A percentile compares a stretch with the other conserved stretches of the same genome.
Conservation (phyloP, 2,888 invertebrate species). For the Trissolcus brochymenae region DNA sequence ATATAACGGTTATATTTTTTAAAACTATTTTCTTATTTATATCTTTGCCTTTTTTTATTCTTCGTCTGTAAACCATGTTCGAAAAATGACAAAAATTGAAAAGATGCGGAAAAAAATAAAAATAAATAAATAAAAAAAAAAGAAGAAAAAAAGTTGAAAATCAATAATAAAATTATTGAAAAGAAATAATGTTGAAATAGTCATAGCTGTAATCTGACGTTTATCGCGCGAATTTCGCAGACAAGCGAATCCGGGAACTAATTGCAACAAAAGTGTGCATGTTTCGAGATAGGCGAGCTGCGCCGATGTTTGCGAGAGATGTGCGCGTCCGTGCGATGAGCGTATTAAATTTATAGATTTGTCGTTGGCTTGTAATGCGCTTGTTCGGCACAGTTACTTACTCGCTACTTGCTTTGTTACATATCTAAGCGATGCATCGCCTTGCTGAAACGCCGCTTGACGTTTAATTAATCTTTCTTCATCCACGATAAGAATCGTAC, state of each 20-base stretch:
- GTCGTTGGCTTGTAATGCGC: constrained; percentile 35
- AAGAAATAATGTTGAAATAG: no score
- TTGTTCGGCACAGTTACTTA: constrained; percentile 38
- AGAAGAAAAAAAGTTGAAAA: no score
- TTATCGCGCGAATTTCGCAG: constrained; percentile 2
- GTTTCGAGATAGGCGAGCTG: background rate
- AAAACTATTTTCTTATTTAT: background rate
- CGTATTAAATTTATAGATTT: constrained; percentile 39
- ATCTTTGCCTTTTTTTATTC: background rate
- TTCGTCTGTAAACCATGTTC: background rate
- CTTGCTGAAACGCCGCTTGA: constrained; percentile 50
- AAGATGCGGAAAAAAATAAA: no score
- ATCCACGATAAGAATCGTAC: constrained; percentile 55
- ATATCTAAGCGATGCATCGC: constrained; percentile 51
- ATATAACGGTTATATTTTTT: constrained; percentile 1
- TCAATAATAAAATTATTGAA: no score
- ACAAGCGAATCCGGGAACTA: constrained; percentile 7
- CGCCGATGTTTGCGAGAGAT: constrained; percentile 11
- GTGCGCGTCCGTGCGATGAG: constrained; percentile 10
- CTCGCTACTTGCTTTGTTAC: constrained; percentile 48
- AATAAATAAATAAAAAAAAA: no score
- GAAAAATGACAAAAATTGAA: background rate
- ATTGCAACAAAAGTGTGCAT: constrained; percentile 25
- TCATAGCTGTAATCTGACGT: no score
- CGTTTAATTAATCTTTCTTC: constrained; percentile 58